Conservation (phyloP, 2,797 vertebrate species). For the Coreius guichenoti region DNA sequence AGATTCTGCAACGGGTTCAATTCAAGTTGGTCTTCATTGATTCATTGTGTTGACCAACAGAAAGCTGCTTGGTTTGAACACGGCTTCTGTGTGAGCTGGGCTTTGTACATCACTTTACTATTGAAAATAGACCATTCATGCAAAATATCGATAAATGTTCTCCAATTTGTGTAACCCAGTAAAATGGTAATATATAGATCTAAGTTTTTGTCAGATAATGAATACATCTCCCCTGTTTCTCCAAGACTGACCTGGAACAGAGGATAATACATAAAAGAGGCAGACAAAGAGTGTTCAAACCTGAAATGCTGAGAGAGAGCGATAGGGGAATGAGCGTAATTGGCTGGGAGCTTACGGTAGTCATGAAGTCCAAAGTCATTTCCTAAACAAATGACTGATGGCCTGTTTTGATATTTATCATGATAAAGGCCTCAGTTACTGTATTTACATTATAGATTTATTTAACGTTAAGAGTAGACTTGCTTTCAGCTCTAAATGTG, state of each 20-base stretch:
- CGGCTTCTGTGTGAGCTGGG: too few relatives aligned
- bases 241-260: not conserved
- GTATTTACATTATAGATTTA: constrained; percentile 32
- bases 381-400: constrained; percentile 17
- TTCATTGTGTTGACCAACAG: not conserved
- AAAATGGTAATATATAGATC: not conserved
- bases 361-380: constrained; percentile 23
- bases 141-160: not conserved
- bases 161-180: not conserved
- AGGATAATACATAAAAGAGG: not conserved
- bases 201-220: not conserved
- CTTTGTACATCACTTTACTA: too few relatives aligned
- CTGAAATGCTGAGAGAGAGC: not conserved
- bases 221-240: not conserved
- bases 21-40: not conserved
- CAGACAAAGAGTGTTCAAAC: not conserved
- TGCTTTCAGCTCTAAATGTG: constrained; percentile 30
- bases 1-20: not conserved
- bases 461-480: constrained; percentile 11
- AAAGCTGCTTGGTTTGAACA: not conserved
- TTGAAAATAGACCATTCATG: not conserved
- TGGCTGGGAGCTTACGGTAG: not conserved
- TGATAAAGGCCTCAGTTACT: constrained; percentile 15
- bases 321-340: constrained; percentile 2
- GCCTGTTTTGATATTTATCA: constrained; percentile 9